phyloP scores from a whole-genome alignment of 2,888 invertebrate species.

The Limnephilus marmoratus region DNA sequence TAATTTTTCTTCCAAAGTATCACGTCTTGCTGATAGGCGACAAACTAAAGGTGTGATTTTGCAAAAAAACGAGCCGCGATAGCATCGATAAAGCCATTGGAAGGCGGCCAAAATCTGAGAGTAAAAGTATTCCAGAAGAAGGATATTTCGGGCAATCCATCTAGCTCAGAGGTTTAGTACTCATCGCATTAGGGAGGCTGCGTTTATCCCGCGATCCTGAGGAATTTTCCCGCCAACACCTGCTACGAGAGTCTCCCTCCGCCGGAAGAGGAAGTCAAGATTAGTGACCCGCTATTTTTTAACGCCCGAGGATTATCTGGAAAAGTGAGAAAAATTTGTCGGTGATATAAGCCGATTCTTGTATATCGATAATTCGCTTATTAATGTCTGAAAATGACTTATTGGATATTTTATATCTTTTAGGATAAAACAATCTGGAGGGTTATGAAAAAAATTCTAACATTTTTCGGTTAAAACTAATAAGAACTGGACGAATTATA shows the following conservation, averaged over 20 bases:
- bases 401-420: background rate
- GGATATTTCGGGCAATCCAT: constrained; percentile 65
- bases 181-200: constrained; percentile 63
- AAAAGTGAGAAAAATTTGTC: constrained; percentile 55
- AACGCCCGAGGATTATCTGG: constrained; percentile 59
- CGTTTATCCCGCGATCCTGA: constrained; percentile 58
- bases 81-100: constrained; percentile 35
- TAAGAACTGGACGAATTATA: background rate
- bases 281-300: constrained; percentile 65
- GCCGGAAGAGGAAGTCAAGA: constrained; percentile 57
- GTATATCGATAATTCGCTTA: background rate
- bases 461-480: background rate
- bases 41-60: background rate
- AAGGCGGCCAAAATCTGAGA: constrained; percentile 37
- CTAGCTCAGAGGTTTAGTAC: constrained; percentile 66
- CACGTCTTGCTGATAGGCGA: background rate
- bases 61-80: background rate
- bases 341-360: constrained; percentile 36
- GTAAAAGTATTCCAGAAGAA: constrained; percentile 50
- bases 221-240: constrained; percentile 56
- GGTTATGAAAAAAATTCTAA: background rate
- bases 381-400: background rate
- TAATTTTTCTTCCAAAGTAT: background rate
- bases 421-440: background rate
- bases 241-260: constrained; percentile 56